phyloP scores from a whole-genome alignment of 35 echinoderm and acorn worm genomes.

The Anneissia japonica region DNA sequence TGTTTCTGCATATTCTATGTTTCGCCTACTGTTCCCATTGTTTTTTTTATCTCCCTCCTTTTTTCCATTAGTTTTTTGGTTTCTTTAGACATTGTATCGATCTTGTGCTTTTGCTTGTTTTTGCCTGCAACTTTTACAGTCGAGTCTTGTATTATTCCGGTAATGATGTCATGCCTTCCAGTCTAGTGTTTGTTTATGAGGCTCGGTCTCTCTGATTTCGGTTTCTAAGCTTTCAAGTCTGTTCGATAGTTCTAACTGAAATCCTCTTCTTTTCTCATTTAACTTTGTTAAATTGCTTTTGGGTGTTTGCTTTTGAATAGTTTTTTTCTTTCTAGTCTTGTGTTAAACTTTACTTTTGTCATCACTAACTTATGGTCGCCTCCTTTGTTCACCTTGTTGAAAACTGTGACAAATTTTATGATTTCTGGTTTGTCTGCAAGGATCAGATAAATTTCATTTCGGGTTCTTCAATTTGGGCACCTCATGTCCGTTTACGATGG shows the following conservation, averaged over 20 bases:
- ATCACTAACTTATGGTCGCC: conserved; percentile 27
- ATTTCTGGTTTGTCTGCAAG: background rate
- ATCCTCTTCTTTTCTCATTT: background rate
- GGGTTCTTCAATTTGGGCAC: background rate
- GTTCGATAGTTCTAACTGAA: background rate
- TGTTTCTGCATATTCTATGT: too few species aligned
- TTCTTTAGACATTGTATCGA: too few species aligned
- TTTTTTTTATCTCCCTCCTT: too few species aligned
- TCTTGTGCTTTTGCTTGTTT: too few species aligned
- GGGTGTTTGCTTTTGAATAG: conserved; percentile 12
- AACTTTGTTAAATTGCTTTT: background rate
- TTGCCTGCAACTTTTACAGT: background rate
- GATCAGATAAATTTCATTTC: conserved; percentile 22
- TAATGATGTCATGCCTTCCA: too few species aligned
- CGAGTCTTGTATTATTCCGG: background rate
- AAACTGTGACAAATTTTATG: background rate
- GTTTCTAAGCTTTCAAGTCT: background rate
- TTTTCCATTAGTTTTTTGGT: too few species aligned
- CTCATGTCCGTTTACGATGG: conserved; percentile 15
- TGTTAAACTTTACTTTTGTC: conserved; percentile 1
- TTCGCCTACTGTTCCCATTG: too few species aligned
- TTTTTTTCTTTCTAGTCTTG: too few species aligned
- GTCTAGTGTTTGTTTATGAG: too few species aligned
- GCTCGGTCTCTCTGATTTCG: background rate
- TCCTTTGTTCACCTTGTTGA: conserved; percentile 1